Percentiles rank a stretch among this genome's conserved stretches.
These are phyloP conservation scores for Carassius gibelio DNA, from an alignment of 2,113 vertebrate species.

Conservation along the genomic window DNA sequence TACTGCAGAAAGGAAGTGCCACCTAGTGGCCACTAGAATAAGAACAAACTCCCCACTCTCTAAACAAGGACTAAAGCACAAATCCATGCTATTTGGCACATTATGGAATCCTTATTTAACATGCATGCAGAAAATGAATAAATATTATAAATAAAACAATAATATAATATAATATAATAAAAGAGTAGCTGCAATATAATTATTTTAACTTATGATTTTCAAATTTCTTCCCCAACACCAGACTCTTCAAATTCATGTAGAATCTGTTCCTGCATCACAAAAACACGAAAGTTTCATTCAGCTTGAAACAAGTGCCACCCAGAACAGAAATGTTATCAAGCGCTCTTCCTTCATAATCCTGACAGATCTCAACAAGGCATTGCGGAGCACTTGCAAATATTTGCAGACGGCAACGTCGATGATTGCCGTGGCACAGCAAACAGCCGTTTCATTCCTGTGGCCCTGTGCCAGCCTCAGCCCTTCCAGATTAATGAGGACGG, in stretches of 20 bases:
- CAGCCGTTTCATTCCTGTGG: conserved; percentile 33
- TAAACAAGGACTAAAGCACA: background rate
- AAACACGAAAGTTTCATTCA: background rate
- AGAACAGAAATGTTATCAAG: background rate
- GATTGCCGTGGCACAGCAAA: conserved; percentile 48
- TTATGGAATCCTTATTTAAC: background rate
- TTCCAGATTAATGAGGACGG: conserved; percentile 49
- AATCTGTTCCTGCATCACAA: conserved; percentile 9
- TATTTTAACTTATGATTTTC: background rate
- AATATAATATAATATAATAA: background rate
- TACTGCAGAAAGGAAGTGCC: conserved; percentile 37
- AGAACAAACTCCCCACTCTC: background rate
- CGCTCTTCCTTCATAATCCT: background rate
- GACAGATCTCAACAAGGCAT: conserved; percentile 27
- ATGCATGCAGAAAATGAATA: background rate
- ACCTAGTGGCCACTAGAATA: conserved; percentile 39
- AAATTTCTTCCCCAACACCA: background rate
- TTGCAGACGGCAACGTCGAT: conserved; percentile 30
- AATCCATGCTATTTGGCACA: background rate
- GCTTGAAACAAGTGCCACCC: background rate
- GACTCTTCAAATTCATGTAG: background rate
- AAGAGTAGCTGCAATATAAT: background rate
- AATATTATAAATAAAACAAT: background rate
- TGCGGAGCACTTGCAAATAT: conserved; percentile 52
- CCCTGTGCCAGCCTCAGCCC: conserved; percentile 16